Base-by-base conservation (phyloP, 2,797 vertebrate genomes). In the Hozukius guyotensis region DNA sequence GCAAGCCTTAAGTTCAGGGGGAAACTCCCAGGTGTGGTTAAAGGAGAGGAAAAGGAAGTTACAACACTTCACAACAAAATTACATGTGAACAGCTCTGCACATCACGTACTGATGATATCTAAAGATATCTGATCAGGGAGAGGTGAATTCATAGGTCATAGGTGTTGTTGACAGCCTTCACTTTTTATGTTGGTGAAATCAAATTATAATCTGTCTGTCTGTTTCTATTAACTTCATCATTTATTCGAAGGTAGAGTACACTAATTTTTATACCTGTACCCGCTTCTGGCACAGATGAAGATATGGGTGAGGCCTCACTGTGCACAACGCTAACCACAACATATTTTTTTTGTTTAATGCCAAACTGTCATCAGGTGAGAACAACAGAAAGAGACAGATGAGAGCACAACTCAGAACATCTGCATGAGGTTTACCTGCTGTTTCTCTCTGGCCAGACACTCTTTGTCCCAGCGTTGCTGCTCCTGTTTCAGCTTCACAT, bases 401-500 rank as follows among this genome's bases (percentile, higher is more conserved):
- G 4, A 69, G 34, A 38, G 24, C 29, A 38, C 18, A 56, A n/a
- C n/a, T 42, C 38, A 42, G 38, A 42, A 34, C 16, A 29, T 60
- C 4, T 55, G 10, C 52, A 7, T 11, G 12, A 67, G 7, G 56
- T 36, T 85, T 18, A 94, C 94, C 82, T 97, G 96, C 49, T 97
- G 96, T 59, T 88, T 94, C 79, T 96, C 95, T 78, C 90, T 83
- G 87, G 94, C 94, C 27, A 96, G 82, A 0, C 97, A 97, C 27
- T 96, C 95, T 7, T 94, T 96, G 68, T 95, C 94, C 97, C 97
- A 98, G 31, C 89, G 93, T 73, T 96, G 95, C 92, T 96, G 97
- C 79, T 97, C 97, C n/a, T 97, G 97, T 80, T 96, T 96, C 63
- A 98, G 94, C 88, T 96, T 96, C 53, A 94, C 87, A 32, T 96